Conservation (phyloP, 2,888 invertebrate species). For the Uloborus plumipes region DNA sequence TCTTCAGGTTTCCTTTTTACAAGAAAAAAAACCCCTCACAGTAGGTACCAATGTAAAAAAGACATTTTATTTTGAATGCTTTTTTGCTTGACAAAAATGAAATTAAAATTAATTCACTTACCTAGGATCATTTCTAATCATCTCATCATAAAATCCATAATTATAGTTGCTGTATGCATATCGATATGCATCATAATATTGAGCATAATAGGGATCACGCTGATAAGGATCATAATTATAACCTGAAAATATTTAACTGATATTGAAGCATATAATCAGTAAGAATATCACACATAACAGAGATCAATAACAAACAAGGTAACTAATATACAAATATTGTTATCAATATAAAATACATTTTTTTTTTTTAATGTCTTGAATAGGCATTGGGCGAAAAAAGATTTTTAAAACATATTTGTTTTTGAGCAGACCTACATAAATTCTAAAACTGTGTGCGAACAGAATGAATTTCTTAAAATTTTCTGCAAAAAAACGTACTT, state of each 20-base stretch:
- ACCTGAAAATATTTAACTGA: slow-evolving; percentile 66
- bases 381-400: too few species aligned
- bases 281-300: too few species aligned
- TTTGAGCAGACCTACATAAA: too few species aligned
- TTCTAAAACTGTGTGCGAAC: too few species aligned
- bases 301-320: too few species aligned
- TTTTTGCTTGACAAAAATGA: not conserved
- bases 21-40: slow-evolving; percentile 1
- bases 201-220: slow-evolving; percentile 72
- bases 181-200: slow-evolving; percentile 71
- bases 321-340: too few species aligned
- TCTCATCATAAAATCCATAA: slow-evolving; percentile 83
- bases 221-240: slow-evolving; percentile 70
- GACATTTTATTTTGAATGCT: not conserved
- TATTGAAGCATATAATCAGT: too few species aligned
- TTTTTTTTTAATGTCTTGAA: too few species aligned
- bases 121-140: slow-evolving; percentile 83
- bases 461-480: too few species aligned
- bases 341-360: too few species aligned
- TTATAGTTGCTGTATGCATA: slow-evolving; percentile 75
- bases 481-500: too few species aligned
- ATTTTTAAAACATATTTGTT: too few species aligned
- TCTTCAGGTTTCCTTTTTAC: not conserved
- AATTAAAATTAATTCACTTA: slow-evolving; percentile 76
- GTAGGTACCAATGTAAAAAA: not conserved